These are phyloP conservation scores for Dynastes grantii DNA, from an alignment of 2,888 invertebrate genomes.

Conservation along the genomic window DNA sequence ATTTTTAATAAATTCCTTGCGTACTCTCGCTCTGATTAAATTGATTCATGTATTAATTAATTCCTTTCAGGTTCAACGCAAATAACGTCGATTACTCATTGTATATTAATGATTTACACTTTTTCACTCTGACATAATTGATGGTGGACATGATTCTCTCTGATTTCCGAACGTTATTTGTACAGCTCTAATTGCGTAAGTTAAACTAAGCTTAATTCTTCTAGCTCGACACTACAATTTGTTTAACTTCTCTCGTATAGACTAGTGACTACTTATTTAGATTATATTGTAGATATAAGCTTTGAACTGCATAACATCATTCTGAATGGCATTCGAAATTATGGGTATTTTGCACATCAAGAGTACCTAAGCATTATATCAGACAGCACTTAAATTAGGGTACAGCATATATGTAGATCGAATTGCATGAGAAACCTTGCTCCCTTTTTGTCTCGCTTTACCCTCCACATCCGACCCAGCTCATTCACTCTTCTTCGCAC, in stretches of 20 bases:
- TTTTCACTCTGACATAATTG: slow-evolving; percentile 24
- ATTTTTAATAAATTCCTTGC: slow-evolving; percentile 14
- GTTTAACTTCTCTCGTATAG: neutral
- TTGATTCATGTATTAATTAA: slow-evolving; percentile 24
- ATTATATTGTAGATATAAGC: no score
- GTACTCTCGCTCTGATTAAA: slow-evolving; percentile 16
- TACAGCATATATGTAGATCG: neutral
- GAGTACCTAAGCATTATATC: no score
- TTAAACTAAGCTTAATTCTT: slow-evolving; percentile 5
- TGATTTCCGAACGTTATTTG: slow-evolving; percentile 2
- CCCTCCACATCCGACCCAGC: neutral
- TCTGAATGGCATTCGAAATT: no score
- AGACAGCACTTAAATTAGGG: no score
- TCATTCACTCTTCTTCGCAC: neutral
- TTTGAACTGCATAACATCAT: no score
- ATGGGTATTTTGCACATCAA: no score
- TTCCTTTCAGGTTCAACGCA: slow-evolving; percentile 10
- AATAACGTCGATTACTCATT: slow-evolving; percentile 8
- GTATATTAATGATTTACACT: slow-evolving; percentile 18
- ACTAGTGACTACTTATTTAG: slow-evolving; percentile 2
- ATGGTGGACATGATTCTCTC: slow-evolving; percentile 20
- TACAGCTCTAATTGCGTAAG: slow-evolving; percentile 21
- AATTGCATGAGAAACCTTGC: neutral
- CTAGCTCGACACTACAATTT: neutral
- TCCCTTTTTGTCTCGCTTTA: neutral